Percentiles rank a stretch among this genome's conserved stretches.
Evolutionary conservation across 1,140 invertebrate genomes (phyloP).

Genomic region (Aphelenchoides fujianensis): DNA sequence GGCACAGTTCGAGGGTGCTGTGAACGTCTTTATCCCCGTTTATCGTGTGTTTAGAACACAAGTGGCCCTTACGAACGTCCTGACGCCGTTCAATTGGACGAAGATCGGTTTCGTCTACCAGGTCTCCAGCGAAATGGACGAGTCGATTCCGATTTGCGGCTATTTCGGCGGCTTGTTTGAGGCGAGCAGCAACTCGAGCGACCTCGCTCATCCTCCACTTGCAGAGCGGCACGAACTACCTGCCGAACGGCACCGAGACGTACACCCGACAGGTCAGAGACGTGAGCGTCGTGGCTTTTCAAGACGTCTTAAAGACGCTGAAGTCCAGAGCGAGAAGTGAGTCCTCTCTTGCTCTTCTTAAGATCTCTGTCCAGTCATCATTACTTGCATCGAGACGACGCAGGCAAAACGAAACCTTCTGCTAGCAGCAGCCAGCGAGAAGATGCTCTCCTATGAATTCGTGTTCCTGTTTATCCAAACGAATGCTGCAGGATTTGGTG

Average conservation of each 20-base stretch:
- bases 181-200: neutral
- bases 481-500: slow-evolving; percentile 26
- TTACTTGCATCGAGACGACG: slow-evolving; percentile 28
- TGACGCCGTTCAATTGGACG: neutral
- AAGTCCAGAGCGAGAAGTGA: neutral
- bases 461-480: slow-evolving; percentile 36
- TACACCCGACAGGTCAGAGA: neutral
- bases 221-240: neutral
- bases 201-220: neutral
- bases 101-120: slow-evolving; percentile 2
- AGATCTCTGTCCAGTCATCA: slow-evolving; percentile 22
- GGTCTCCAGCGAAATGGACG: neutral
- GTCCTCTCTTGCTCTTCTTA: neutral
- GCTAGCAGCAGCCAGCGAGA: slow-evolving; percentile 19
- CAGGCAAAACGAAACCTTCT: slow-evolving; percentile 34
- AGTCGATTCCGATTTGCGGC: neutral
- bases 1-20: neutral
- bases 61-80: neutral
- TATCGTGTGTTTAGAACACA: neutral
- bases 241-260: neutral
- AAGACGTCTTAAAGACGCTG: neutral
- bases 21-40: neutral
- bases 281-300: neutral
- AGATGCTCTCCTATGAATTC: slow-evolving; percentile 38
- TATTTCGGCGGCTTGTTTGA: neutral